Percentiles rank a stretch among this genome's conserved stretches.
Evolutionary conservation across 2,113 vertebrate species (phyloP).

Genomic region (Melanostigma gelatinosum): DNA sequence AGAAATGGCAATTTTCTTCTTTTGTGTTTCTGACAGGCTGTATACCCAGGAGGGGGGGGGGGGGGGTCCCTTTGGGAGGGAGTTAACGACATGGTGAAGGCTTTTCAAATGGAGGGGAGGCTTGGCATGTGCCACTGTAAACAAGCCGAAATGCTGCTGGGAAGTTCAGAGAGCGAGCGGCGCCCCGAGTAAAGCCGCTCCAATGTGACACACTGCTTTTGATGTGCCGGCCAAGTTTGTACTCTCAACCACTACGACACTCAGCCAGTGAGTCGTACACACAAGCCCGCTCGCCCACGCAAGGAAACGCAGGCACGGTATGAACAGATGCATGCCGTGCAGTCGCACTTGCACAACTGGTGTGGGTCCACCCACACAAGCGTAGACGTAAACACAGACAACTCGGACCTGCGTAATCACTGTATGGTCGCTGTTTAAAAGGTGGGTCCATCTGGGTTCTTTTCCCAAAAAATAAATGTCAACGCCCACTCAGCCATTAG

Average conservation of each 20-base stretch:
- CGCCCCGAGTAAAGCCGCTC: constrained; percentile 56
- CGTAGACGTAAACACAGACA: not conserved
- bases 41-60: constrained; percentile 38
- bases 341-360: not conserved
- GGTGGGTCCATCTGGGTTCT: not conserved
- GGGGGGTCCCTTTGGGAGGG: constrained; percentile 66
- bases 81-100: constrained; percentile 73
- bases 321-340: not conserved
- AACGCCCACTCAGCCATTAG: not conserved
- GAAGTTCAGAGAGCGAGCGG: constrained; percentile 64
- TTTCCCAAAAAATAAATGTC: not conserved
- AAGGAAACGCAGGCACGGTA: constrained; percentile 18
- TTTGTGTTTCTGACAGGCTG: constrained; percentile 72
- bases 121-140: constrained; percentile 76
- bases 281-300: constrained; percentile 20
- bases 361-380: not conserved
- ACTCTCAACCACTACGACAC: constrained; percentile 45
- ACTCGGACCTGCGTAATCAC: constrained; percentile 17
- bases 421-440: constrained; percentile 1
- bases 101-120: constrained; percentile 69
- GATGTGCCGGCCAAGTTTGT: constrained; percentile 60
- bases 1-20: constrained; percentile 67
- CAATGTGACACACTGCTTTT: constrained; percentile 52
- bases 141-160: constrained; percentile 71
- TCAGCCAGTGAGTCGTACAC: constrained; percentile 24